Percentiles rank a stretch among this genome's conserved stretches.
phyloP scores from a whole-genome alignment of 2,797 vertebrate genomes.

The Enteromius trimaculatus region DNA sequence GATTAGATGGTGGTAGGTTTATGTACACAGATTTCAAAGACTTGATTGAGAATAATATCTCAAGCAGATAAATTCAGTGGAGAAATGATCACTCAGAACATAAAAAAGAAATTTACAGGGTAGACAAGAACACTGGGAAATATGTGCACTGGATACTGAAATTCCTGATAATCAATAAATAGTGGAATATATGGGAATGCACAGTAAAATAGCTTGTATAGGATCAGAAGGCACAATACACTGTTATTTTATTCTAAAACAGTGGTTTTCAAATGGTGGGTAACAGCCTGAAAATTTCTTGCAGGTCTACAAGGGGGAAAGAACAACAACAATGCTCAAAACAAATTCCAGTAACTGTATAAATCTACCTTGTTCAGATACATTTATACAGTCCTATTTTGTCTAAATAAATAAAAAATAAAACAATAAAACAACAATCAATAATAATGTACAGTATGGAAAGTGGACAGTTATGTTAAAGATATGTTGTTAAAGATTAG shows the following conservation, averaged over 20 bases:
- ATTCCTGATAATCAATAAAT: background rate
- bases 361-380: background rate
- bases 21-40: conserved; percentile 76
- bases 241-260: background rate
- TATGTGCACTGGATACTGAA: background rate
- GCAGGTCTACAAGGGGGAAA: background rate
- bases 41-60: conserved; percentile 69
- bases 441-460: background rate
- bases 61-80: conserved; percentile 68
- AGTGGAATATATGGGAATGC: background rate
- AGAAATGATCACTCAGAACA: conserved; percentile 29
- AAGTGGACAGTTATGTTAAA: background rate
- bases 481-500: background rate
- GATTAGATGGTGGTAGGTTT: conserved; percentile 66
- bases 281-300: background rate
- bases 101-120: background rate
- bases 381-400: background rate
- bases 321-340: background rate
- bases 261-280: background rate
- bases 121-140: background rate
- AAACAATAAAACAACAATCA: background rate
- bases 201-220: background rate
- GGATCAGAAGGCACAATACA: background rate
- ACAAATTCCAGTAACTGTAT: background rate
- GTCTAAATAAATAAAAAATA: background rate